Conservation (phyloP, 35 echinoderm and acorn worm species). For the Hemicentrotus pulcherrimus region DNA sequence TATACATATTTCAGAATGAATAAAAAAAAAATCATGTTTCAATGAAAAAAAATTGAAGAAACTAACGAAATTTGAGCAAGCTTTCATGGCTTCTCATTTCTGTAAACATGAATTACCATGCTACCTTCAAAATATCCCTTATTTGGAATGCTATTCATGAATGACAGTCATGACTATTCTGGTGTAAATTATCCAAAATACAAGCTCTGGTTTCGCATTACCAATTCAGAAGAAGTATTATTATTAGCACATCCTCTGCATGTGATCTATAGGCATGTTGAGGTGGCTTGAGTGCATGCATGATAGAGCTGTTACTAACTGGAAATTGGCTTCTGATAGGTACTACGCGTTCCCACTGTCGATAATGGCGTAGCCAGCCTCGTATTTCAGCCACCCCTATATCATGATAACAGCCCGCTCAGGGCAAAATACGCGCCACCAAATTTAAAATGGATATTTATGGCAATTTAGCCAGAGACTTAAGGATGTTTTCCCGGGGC, state of each 20-base stretch:
- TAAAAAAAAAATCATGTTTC: too few species aligned
- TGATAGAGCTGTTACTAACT: neutral
- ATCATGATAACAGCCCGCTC: constrained; percentile 16
- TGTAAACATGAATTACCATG: neutral
- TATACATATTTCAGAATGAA: too few species aligned
- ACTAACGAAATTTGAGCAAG: too few species aligned
- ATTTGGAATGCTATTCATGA: neutral
- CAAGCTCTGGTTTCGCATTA: neutral
- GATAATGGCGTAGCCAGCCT: neutral
- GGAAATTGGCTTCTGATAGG: neutral
- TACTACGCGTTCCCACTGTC: neutral
- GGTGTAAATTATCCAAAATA: neutral
- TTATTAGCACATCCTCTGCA: neutral
- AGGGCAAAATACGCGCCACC: constrained; percentile 4
- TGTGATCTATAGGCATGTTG: neutral
- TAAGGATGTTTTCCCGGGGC: constrained; percentile 51
- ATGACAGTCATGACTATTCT: neutral
- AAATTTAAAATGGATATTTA: constrained; percentile 56
- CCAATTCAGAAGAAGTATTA: neutral
- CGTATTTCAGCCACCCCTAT: constrained; percentile 16
- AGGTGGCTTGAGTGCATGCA: neutral
- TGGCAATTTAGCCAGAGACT: constrained; percentile 44
- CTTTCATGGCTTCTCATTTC: too few species aligned
- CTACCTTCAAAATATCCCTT: neutral
- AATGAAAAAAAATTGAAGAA: too few species aligned